phyloP scores from a whole-genome alignment of 1,140 invertebrate genomes.

The Sitophilus oryzae region DNA sequence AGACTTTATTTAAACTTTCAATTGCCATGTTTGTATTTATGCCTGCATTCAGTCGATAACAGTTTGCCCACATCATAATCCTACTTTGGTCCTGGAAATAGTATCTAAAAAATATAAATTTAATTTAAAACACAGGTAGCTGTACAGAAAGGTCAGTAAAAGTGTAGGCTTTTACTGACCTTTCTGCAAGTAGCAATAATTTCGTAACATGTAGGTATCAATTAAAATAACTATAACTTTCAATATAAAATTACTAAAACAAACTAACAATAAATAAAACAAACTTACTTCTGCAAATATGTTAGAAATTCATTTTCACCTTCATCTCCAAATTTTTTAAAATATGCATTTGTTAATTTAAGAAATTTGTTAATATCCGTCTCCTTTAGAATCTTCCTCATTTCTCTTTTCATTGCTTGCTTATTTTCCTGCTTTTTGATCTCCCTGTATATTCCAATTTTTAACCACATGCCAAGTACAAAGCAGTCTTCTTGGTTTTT shows the following conservation, averaged over 20 bases:
- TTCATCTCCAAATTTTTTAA: neutral
- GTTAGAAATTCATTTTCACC: constrained; percentile 19
- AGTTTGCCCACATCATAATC: constrained; percentile 20
- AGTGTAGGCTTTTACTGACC: too few species aligned
- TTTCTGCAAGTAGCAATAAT: too few species aligned
- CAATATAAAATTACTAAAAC: constrained; percentile 4
- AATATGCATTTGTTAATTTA: neutral
- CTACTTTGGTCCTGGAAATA: too few species aligned
- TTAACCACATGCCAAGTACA: too few species aligned
- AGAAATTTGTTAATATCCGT: constrained; percentile 7
- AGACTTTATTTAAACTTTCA: constrained; percentile 15
- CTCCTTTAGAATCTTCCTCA: constrained; percentile 13
- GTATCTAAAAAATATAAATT: too few species aligned
- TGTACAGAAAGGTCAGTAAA: too few species aligned
- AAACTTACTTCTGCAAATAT: constrained; percentile 18
- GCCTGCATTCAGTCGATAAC: constrained; percentile 16
- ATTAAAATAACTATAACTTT: constrained; percentile 17
- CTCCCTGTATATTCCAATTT: constrained; percentile 21
- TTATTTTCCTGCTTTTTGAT: constrained; percentile 1
- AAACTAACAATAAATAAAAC: constrained; percentile 2
- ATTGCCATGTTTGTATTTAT: constrained; percentile 22
- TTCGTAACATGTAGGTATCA: too few species aligned
- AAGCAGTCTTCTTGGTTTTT: too few species aligned
- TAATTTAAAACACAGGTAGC: too few species aligned
- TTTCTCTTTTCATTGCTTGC: constrained; percentile 6